Base-by-base conservation (phyloP, 1,140 invertebrate species). In the Globodera ellingtonae region DNA sequence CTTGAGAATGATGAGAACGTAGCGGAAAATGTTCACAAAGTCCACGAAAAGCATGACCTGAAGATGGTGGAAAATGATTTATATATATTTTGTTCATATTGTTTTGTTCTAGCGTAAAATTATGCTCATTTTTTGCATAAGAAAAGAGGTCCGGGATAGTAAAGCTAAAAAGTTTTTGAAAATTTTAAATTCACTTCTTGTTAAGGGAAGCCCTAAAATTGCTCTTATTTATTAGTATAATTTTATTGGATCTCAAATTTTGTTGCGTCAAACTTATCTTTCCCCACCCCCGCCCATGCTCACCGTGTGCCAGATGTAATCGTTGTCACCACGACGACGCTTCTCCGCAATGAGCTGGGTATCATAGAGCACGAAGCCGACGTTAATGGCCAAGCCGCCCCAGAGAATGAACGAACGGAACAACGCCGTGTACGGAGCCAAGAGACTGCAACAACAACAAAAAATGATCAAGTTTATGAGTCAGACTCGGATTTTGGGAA, bases 291-390 rank as follows among this genome's bases (percentile, higher is more conserved):
- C 13, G 10, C 21, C n/a, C 47, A 18, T 18, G 18, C 44, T 2
- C 24, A 79, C 66, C 24, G 84, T 80, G 66, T 85, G 91, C 91
- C 89, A 90, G 84, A 98, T 93, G 89, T 95, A 97, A 90, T 98
- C 96, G 87, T 93, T 94, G 90, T 93, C 96, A 71, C 96, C 96
- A 87, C 92, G 92, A 75, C 94, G 92, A 83, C 93, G 92, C 90
- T 97, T 98, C 89, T 97, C 95, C 82, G 97, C 93, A 82, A 98
- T 98, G 73, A 95, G 90, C 90, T 98, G 96, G 10, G 96, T 98
- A 88, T 98, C 96, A 87, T 94, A 98, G 48, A 98, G 91, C 44
- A 98, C 93, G 90, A 98, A 98, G 70, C 93, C 95, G 89, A 95
- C 96, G 93, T 98, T 95, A 6, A 97, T 90, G 71, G 93, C 90